Percentiles rank a stretch among this genome's conserved stretches.
Evolutionary conservation across 30 jellyfish, hydroid and myxozoan genomes (phyloP).

Genomic region (Aurelia aurita complex sp. Pacific): DNA sequence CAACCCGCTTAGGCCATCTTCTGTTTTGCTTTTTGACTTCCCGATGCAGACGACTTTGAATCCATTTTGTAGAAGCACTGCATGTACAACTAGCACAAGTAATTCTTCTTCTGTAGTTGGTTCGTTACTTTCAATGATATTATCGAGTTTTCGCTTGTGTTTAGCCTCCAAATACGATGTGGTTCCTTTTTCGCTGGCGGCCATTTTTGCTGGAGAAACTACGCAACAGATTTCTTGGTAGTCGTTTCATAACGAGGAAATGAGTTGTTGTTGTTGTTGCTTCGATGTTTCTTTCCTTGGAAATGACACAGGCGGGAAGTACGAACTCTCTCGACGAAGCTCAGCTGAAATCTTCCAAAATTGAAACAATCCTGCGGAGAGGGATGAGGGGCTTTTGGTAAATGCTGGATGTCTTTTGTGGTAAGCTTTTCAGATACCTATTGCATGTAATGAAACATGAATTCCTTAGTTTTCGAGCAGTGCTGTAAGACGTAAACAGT

Average conservation of each 20-base stretch:
- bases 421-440: too few relatives aligned
- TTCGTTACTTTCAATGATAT: conserved; percentile 5
- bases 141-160: neutral
- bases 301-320: conserved; percentile 5
- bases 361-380: neutral
- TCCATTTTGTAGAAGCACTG: conserved; percentile 41
- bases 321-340: neutral
- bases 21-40: neutral
- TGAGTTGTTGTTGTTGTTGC: conserved; percentile 5
- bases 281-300: neutral
- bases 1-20: conserved; percentile 15
- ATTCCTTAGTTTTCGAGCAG: too few relatives aligned
- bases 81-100: conserved; percentile 25
- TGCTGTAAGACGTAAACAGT: too few relatives aligned
- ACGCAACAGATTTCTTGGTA: conserved; percentile 20
- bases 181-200: neutral
- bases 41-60: conserved; percentile 32
- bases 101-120: conserved; percentile 56
- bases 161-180: conserved; percentile 19
- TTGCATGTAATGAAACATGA: too few relatives aligned
- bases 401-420: too few relatives aligned
- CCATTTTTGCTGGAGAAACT: conserved; percentile 30
- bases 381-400: neutral
- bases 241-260: neutral
- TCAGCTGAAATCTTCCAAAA: neutral